phyloP scores from a whole-genome alignment of 2,113 vertebrate genomes.

The Centropus unirufus region DNA sequence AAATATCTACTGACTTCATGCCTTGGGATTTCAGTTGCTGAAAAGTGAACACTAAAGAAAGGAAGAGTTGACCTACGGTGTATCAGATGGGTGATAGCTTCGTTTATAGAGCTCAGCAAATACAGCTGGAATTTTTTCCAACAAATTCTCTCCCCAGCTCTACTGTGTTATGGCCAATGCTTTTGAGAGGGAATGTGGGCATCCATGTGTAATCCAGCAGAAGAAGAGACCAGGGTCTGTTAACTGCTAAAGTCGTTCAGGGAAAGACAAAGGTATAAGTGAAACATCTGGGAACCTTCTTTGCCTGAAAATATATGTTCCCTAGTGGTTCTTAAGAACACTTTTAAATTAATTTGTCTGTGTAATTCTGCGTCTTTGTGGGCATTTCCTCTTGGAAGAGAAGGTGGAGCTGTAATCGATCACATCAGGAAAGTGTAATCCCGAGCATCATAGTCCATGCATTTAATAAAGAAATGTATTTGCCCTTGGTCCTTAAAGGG shows the following conservation, averaged over 20 bases:
- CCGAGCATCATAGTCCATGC: background rate
- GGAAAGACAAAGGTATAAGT: background rate
- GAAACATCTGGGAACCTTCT: background rate
- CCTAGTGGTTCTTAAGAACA: background rate
- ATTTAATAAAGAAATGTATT: background rate
- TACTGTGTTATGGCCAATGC: background rate
- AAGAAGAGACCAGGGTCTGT: background rate
- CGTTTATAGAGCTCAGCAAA: background rate
- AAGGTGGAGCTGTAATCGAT: background rate
- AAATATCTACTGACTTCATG: constrained; percentile 44
- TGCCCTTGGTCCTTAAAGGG: background rate
- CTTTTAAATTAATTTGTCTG: background rate
- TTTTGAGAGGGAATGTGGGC: background rate
- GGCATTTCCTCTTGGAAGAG: background rate
- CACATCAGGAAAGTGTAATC: background rate
- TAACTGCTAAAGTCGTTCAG: background rate
- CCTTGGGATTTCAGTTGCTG: constrained; percentile 24
- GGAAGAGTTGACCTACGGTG: constrained; percentile 36
- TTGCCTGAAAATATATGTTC: background rate
- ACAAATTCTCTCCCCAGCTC: background rate
- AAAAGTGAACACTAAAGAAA: constrained; percentile 43
- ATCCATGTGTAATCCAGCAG: background rate
- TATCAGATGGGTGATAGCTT: constrained; percentile 5
- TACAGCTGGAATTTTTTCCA: background rate
- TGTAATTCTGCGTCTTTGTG: background rate